Conservation (phyloP, 2,888 invertebrate species). For the Idaea straminata region DNA sequence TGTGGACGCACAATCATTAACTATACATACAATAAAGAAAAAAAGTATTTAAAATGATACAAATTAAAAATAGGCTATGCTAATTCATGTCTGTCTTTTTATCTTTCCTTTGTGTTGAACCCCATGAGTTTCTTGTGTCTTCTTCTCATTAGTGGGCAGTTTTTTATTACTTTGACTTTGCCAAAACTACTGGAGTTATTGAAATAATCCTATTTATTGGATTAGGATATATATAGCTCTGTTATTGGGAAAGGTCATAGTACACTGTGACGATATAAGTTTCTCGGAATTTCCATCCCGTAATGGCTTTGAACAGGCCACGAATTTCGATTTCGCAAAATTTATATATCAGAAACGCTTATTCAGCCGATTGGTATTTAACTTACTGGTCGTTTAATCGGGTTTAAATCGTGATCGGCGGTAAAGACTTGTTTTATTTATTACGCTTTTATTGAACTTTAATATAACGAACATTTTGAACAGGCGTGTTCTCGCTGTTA, state of each 20-base stretch:
- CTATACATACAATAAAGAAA: too few species aligned
- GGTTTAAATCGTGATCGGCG: neutral
- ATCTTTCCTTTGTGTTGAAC: too few species aligned
- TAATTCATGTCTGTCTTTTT: too few species aligned
- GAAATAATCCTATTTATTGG: neutral
- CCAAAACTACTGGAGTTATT: neutral
- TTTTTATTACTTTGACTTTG: too few species aligned
- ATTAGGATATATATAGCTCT: neutral
- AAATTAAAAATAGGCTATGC: too few species aligned
- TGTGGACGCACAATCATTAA: too few species aligned
- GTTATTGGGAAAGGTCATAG: neutral
- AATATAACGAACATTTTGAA: neutral
- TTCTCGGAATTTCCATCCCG: neutral
- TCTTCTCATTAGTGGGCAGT: too few species aligned
- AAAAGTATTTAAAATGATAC: too few species aligned
- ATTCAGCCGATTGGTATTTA: neutral
- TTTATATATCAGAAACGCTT: neutral
- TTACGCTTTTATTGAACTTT: neutral
- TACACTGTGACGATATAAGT: too few species aligned
- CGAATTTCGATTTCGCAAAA: slow-evolving; percentile 1
- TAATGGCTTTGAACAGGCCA: neutral
- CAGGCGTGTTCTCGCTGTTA: neutral
- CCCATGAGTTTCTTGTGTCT: too few species aligned
- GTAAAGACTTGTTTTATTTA: slow-evolving; percentile 1
- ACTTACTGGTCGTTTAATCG: neutral